Evolutionary conservation across 2,797 vertebrate genomes (phyloP).

Genomic region (Malacoraja senta): DNA sequence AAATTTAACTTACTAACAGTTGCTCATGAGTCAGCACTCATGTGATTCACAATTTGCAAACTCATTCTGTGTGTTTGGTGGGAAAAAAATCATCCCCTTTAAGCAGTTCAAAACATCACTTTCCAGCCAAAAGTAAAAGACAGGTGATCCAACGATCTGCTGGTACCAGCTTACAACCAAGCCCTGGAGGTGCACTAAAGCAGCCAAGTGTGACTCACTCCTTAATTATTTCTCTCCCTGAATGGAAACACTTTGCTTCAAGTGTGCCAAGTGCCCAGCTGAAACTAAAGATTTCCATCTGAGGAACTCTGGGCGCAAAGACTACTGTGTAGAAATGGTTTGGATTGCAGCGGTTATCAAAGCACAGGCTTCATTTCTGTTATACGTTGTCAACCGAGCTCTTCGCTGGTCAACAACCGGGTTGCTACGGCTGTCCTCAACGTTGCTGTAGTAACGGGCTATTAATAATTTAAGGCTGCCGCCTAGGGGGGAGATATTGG

Average conservation of each 20-base stretch:
- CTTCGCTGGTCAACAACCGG: neutral
- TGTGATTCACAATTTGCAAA: neutral
- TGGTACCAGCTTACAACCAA: neutral
- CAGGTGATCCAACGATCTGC: neutral
- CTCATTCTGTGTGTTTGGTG: neutral
- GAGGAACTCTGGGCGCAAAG: neutral
- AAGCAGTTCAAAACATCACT: neutral
- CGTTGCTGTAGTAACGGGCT: neutral
- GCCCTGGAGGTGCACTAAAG: neutral
- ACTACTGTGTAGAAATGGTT: neutral
- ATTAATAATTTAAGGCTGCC: neutral
- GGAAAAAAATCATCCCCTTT: neutral
- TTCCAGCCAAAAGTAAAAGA: neutral
- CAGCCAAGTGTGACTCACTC: slow-evolving; percentile 13
- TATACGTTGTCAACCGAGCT: neutral
- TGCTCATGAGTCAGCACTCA: neutral
- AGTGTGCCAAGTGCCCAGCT: slow-evolving; percentile 3
- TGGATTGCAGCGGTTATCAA: neutral
- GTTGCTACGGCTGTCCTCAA: neutral
- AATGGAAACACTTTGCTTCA: neutral
- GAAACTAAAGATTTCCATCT: slow-evolving; percentile 18
- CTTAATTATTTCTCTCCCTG: neutral
- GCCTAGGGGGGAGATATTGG: neutral
- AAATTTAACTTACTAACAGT: neutral
- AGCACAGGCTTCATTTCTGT: neutral